Evolutionary conservation across 2,888 invertebrate species (phyloP).

Genomic region (Hypomecis punctinalis): DNA sequence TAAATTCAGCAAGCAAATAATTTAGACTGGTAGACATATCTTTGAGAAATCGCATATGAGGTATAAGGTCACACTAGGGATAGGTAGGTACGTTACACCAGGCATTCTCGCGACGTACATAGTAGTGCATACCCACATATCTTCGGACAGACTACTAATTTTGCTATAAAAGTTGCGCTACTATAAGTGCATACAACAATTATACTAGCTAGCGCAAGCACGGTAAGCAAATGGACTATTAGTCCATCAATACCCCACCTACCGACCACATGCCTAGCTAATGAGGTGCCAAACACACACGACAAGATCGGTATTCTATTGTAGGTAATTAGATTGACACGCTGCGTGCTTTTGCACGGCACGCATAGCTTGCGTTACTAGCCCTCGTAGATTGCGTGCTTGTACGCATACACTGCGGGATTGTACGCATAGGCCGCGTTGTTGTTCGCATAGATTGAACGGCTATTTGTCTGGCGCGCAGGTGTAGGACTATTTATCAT

Average conservation of each 20-base stretch:
- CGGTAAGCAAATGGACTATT: constrained; percentile 26
- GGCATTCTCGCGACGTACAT: too few species aligned
- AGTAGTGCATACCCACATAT: too few species aligned
- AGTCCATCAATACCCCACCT: constrained; percentile 41
- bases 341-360: constrained; percentile 19
- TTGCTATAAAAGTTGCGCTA: too few species aligned
- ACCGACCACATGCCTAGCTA: constrained; percentile 49
- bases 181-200: too few species aligned
- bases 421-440: constrained; percentile 12
- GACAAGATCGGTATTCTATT: constrained; percentile 13
- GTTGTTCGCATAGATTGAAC: constrained; percentile 1
- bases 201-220: too few species aligned
- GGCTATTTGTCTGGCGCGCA: constrained; percentile 7
- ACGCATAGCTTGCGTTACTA: neutral
- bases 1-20: too few species aligned
- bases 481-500: too few species aligned
- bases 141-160: too few species aligned
- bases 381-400: constrained; percentile 13
- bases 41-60: too few species aligned
- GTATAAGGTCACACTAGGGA: too few species aligned
- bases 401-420: neutral
- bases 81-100: too few species aligned
- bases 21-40: too few species aligned
- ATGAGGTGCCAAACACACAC: constrained; percentile 44
- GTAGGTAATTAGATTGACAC: constrained; percentile 39